Conservation (phyloP, 1,140 invertebrate species). For the Pararge aegeria region DNA sequence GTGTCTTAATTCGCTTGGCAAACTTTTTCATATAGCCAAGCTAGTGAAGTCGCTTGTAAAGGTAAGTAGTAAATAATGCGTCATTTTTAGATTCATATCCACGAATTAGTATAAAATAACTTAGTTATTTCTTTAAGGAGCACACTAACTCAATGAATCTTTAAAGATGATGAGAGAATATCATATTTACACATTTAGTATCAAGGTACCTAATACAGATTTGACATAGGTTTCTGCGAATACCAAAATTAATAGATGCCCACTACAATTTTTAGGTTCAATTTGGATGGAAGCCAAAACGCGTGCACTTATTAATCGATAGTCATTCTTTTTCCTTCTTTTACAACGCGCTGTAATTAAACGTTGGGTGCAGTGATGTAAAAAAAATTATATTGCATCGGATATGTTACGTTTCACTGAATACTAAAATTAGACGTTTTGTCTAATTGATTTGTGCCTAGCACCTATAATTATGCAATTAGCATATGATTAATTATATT, state of each 20-base stretch:
- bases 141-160: too few relatives aligned
- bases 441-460: slow-evolving; percentile 9
- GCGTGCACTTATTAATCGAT: slow-evolving; percentile 26
- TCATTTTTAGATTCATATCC: too few relatives aligned
- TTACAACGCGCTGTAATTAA: slow-evolving; percentile 25
- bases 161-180: too few relatives aligned
- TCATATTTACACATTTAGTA: too few relatives aligned
- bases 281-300: slow-evolving; percentile 21
- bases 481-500: slow-evolving; percentile 10
- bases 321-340: slow-evolving; percentile 18
- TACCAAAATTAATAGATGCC: slow-evolving; percentile 15
- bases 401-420: neutral
- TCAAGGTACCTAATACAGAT: too few relatives aligned
- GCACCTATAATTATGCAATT: slow-evolving; percentile 4
- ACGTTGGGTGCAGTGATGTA: slow-evolving; percentile 19
- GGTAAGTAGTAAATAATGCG: too few relatives aligned
- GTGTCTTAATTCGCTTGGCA: too few relatives aligned
- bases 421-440: slow-evolving; percentile 8
- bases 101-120: too few relatives aligned
- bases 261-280: slow-evolving; percentile 21
- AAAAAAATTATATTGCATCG: slow-evolving; percentile 7
- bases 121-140: too few relatives aligned
- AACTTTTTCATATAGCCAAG: too few relatives aligned
- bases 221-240: too few relatives aligned
- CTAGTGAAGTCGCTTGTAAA: too few relatives aligned